Percentiles rank a stretch among this genome's conserved stretches.
These are phyloP conservation scores for Lasiommata megera DNA, from an alignment of 2,888 invertebrate genomes.

Conservation along the genomic window DNA sequence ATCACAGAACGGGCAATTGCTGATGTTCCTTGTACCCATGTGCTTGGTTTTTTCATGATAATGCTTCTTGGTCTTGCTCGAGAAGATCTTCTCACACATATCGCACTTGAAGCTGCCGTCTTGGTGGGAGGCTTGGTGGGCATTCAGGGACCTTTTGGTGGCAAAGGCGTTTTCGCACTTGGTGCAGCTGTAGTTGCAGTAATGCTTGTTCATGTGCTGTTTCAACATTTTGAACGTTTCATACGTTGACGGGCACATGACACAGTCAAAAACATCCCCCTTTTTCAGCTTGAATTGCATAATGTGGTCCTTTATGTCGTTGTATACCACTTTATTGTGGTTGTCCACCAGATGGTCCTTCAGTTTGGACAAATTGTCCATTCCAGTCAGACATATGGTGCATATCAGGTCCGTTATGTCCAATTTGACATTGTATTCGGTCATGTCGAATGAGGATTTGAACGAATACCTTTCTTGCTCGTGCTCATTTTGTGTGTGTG, in stretches of 20 bases:
- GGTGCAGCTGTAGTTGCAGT: constrained; percentile 56
- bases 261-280: constrained; percentile 60
- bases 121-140: constrained; percentile 55
- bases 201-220: constrained; percentile 71
- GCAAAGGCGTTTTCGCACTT: constrained; percentile 59
- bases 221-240: constrained; percentile 71
- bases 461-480: constrained; percentile 48
- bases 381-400: constrained; percentile 45
- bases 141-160: constrained; percentile 55
- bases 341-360: constrained; percentile 54
- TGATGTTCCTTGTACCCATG: constrained; percentile 59
- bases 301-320: constrained; percentile 63
- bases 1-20: constrained; percentile 65
- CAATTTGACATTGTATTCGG: constrained; percentile 54
- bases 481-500: constrained; percentile 45
- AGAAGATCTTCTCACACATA: constrained; percentile 63
- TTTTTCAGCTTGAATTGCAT: constrained; percentile 63
- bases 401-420: constrained; percentile 53
- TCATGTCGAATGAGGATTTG: constrained; percentile 51
- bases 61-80: constrained; percentile 52
- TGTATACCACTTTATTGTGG: constrained; percentile 49
- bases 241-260: constrained; percentile 57
- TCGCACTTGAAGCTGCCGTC: constrained; percentile 66
- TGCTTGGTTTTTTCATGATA: constrained; percentile 70
- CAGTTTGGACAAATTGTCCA: constrained; percentile 43